Base-by-base conservation (phyloP, 2,797 vertebrate species). In the Dermochelys coriacea region DNA sequence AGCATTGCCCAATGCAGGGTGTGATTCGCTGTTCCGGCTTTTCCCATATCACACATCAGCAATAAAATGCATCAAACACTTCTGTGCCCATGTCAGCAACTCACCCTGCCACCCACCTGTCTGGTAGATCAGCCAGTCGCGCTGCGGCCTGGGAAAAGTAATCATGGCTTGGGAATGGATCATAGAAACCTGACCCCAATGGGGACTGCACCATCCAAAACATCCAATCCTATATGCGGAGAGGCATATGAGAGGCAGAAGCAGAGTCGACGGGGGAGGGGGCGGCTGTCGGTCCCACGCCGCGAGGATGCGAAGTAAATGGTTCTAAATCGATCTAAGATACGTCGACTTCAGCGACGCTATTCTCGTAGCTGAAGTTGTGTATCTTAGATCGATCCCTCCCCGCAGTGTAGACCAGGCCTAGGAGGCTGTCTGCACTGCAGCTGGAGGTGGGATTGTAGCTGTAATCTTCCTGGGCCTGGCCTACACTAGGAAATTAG, bases 1-100 rank as follows among this genome's bases (percentile, higher is more conserved):
- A 0, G 1, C 1, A 2, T 96, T 97, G 89, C 95, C 93, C 96
- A 96, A 95, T 0, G 23, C 78, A 25, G 96, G 96, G 94, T 0
- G 94, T 88, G 93, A 92, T 81, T 3, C 3, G 50, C 88, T 45
- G 83, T 80, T 84, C 80, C n/a, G 12, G 45, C 79, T 80, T 51
- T 21, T n/a, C 61, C 27, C 25, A 0, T 37, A 37, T 77, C 10
- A 0, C 4, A 7, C 91, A 52, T 91, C 92, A 93, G 91, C 93
- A 82, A 54, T 3, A 54, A 88, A 18, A 31, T 64, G 74, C 93
- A 61, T 57, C 85, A 1, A 88, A 16, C 3, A 0, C 41, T 8
- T 64, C 12, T 23, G 74, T 79, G 49, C 85, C 87, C 50, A 7
- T 49, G n/a, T 87, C 94, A 94, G 87, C 93, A 91, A 2, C 86